Percentiles rank a stretch among this genome's conserved stretches.
Conservation (phyloP, 2,113 vertebrate genomes). For the Dicentrarchus labrax region DNA sequence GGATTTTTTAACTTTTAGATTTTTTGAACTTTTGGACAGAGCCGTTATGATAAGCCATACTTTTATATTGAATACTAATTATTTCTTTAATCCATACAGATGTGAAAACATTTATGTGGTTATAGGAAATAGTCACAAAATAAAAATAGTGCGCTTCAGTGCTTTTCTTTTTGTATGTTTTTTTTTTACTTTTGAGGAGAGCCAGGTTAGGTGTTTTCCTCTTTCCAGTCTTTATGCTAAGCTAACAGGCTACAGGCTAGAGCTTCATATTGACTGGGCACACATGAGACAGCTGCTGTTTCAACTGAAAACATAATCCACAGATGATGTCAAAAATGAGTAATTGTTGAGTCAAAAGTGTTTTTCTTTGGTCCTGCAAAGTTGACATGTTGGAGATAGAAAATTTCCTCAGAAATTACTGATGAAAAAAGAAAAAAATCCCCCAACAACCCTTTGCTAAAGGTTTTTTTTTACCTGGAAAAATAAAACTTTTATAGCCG, state of each 20-base stretch:
- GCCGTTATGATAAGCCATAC: not conserved
- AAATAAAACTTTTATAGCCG: constrained; percentile 19
- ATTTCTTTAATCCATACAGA: not conserved
- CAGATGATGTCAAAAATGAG: not conserved
- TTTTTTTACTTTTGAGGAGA: not conserved
- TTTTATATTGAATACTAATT: not conserved
- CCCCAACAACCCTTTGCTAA: not conserved
- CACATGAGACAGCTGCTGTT: not conserved
- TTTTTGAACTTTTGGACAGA: not conserved
- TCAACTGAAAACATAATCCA: not conserved
- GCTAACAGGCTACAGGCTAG: not conserved
- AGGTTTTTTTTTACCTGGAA: constrained; percentile 51
- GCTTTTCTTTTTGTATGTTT: too few species aligned
- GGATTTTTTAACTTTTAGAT: not conserved
- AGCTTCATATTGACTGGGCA: not conserved
- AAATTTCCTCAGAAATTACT: constrained; percentile 15
- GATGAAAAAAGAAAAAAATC: not conserved
- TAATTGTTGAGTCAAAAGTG: not conserved
- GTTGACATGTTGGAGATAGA: constrained; percentile 4
- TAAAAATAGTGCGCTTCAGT: not conserved
- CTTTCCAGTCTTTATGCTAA: not conserved
- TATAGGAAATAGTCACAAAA: not conserved
- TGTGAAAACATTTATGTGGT: not conserved
- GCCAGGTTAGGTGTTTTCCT: not conserved
- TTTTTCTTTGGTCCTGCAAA: not conserved